phyloP scores from a whole-genome alignment of 2,888 invertebrate genomes.

The Parasteatoda lunata region DNA sequence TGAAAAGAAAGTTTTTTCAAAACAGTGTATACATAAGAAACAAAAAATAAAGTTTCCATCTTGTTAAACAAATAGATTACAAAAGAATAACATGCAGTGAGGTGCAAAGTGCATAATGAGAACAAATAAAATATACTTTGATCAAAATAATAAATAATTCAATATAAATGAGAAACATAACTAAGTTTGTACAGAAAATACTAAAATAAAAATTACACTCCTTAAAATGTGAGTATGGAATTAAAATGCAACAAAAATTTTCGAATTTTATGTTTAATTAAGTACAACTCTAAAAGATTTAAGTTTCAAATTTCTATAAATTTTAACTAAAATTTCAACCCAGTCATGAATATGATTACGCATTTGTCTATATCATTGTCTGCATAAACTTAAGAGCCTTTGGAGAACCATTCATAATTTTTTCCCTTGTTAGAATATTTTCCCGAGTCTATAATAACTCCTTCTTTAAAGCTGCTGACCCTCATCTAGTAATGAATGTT shows the following conservation, averaged over 20 bases:
- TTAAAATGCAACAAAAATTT: neutral
- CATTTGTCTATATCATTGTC: too few species aligned
- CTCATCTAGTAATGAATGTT: too few species aligned
- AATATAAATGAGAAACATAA: neutral
- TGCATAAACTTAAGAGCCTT: too few species aligned
- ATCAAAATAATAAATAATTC: slow-evolving; percentile 11
- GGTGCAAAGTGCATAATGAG: slow-evolving; percentile 59
- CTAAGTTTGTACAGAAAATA: slow-evolving; percentile 1
- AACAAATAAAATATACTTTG: slow-evolving; percentile 29
- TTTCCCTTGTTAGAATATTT: too few species aligned
- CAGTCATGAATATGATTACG: too few species aligned
- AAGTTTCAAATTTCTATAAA: neutral
- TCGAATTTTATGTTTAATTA: neutral
- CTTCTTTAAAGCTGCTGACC: too few species aligned
- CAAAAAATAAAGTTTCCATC: too few species aligned
- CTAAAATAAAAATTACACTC: slow-evolving; percentile 13
- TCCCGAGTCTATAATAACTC: too few species aligned
- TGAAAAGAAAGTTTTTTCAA: too few species aligned
- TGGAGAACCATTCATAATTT: too few species aligned
- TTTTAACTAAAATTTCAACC: neutral
- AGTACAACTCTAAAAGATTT: neutral
- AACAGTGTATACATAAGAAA: too few species aligned
- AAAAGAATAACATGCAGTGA: slow-evolving; percentile 49
- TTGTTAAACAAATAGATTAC: too few species aligned
- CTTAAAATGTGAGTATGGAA: slow-evolving; percentile 13